Evolutionary conservation across 1,140 invertebrate species (phyloP).

Genomic region (Drosophila sp.): DNA sequence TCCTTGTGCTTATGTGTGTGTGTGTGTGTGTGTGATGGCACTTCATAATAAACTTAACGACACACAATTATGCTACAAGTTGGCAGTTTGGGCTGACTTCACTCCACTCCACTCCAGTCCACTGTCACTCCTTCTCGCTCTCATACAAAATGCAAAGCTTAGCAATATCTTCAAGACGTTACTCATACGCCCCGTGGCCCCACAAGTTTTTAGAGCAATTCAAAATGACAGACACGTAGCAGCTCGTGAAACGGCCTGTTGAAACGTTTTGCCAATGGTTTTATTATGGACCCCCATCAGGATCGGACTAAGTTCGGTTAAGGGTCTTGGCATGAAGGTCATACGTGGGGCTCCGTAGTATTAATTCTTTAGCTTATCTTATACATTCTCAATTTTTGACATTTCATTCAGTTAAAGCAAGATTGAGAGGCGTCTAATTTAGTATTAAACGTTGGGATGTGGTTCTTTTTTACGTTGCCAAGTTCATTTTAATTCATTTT

Average conservation of each 20-base stretch:
- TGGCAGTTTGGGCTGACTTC: slow-evolving; percentile 55
- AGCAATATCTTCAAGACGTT: slow-evolving; percentile 70
- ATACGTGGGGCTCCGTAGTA: not conserved
- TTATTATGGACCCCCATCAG: slow-evolving; percentile 47
- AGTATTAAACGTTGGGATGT: too few species aligned
- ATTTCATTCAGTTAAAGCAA: too few species aligned
- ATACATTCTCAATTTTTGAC: too few species aligned
- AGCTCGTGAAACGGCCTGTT: slow-evolving; percentile 61
- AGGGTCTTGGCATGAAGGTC: not conserved
- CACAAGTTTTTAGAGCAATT: slow-evolving; percentile 53
- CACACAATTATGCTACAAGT: slow-evolving; percentile 77
- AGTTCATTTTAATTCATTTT: too few species aligned
- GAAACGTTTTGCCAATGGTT: slow-evolving; percentile 62
- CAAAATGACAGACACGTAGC: slow-evolving; percentile 74
- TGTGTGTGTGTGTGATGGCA: slow-evolving; percentile 41
- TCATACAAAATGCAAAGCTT: slow-evolving; percentile 61
- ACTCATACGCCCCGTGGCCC: slow-evolving; percentile 61
- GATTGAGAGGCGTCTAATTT: too few species aligned
- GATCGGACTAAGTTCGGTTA: not conserved
- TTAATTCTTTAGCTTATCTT: too few species aligned
- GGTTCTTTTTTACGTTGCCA: too few species aligned
- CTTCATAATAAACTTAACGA: slow-evolving; percentile 81
- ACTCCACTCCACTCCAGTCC: slow-evolving; percentile 27
- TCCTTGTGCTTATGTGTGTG: slow-evolving; percentile 16
- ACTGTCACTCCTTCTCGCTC: slow-evolving; percentile 7